phyloP scores from a whole-genome alignment of 2,888 invertebrate species.

The Therioaphis trifolii region DNA sequence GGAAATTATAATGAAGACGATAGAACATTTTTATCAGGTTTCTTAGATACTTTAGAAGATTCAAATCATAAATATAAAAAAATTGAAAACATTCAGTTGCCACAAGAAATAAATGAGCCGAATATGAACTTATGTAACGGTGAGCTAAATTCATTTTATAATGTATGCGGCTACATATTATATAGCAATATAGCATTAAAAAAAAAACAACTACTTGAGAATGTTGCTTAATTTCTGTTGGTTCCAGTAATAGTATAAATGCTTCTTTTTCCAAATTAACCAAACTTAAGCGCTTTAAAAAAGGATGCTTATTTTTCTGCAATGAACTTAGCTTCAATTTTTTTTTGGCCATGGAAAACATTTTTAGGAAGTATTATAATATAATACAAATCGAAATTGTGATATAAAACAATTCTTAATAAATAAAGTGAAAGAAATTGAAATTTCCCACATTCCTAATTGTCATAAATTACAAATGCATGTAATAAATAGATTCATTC shows the following conservation, averaged over 20 bases:
- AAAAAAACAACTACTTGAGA: not conserved
- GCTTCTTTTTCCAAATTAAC: slow-evolving; percentile 23
- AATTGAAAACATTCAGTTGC: not conserved
- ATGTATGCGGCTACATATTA: slow-evolving; percentile 15
- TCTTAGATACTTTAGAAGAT: slow-evolving; percentile 16
- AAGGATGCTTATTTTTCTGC: slow-evolving; percentile 30
- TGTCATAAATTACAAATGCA: slow-evolving; percentile 8
- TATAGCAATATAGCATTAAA: slow-evolving; percentile 17
- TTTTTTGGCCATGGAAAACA: slow-evolving; percentile 17
- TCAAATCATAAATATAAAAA: too few species aligned
- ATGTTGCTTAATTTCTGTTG: not conserved
- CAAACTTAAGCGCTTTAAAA: slow-evolving; percentile 32
- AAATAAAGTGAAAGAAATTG: slow-evolving; percentile 32
- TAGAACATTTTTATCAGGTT: not conserved
- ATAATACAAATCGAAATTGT: not conserved
- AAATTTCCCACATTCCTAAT: not conserved
- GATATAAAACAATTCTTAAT: too few species aligned
- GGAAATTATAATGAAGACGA: slow-evolving; percentile 11
- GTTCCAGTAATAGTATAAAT: slow-evolving; percentile 1
- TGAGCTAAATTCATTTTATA: slow-evolving; percentile 17
- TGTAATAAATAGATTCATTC: not conserved
- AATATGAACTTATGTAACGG: not conserved
- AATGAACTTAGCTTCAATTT: slow-evolving; percentile 26
- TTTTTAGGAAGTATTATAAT: slow-evolving; percentile 19
- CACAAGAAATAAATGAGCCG: not conserved